Evolutionary conservation across 2,888 invertebrate genomes (phyloP).

Genomic region (Apodemia zela): DNA sequence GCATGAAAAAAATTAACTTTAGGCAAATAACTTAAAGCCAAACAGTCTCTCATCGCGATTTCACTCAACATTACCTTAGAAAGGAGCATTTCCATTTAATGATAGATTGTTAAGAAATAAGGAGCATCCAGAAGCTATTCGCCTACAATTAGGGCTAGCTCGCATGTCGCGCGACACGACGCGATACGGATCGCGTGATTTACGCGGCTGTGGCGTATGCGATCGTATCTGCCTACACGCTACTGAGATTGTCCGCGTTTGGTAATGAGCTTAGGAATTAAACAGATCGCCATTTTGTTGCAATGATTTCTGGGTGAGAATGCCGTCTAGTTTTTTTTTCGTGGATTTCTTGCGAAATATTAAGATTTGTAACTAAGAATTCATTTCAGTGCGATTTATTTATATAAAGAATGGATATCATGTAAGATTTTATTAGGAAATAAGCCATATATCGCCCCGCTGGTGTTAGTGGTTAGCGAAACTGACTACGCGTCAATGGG

Average conservation of each 20-base stretch:
- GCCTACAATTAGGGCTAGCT: conserved; percentile 58
- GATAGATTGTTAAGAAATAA: conserved; percentile 12
- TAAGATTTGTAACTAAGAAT: too few relatives aligned
- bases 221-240: conserved; percentile 49
- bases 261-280: conserved; percentile 9
- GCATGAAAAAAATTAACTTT: too few relatives aligned
- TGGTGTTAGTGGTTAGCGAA: too few relatives aligned
- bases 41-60: too few relatives aligned
- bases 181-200: conserved; percentile 64
- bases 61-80: not conserved
- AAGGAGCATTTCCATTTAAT: conserved; percentile 3
- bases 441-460: too few relatives aligned
- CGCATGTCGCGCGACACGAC: conserved; percentile 49
- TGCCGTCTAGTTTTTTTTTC: too few relatives aligned
- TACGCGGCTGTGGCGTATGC: conserved; percentile 48
- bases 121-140: conserved; percentile 28
- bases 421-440: too few relatives aligned
- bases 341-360: too few relatives aligned
- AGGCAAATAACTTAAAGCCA: too few relatives aligned
- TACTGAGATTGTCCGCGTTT: conserved; percentile 32
- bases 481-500: too few relatives aligned
- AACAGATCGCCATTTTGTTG: conserved; percentile 4
- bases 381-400: too few relatives aligned
- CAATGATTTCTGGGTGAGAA: not conserved
- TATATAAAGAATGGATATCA: too few relatives aligned